A percentile compares a stretch with the other conserved stretches of the same genome.
Conservation (phyloP, 1,140 invertebrate species). For the Brachionus rubens region DNA sequence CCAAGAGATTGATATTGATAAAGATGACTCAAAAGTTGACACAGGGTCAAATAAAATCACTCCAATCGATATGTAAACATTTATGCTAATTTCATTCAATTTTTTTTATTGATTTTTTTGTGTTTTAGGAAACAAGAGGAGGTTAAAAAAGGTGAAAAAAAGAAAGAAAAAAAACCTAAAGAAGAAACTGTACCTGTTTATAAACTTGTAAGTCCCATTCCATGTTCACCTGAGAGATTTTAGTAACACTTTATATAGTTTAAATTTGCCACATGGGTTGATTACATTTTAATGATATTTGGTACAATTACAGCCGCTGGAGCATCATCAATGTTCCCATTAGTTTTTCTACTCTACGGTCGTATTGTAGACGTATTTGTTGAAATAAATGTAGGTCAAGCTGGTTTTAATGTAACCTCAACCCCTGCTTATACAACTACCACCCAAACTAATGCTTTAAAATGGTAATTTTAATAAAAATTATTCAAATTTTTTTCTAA, state of each 20-base stretch:
- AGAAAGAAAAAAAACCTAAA: not conserved
- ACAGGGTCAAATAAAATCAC: too few species aligned
- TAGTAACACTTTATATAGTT: not conserved
- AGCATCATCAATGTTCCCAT: not conserved
- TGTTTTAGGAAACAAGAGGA: not conserved
- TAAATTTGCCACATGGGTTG: constrained; percentile 33
- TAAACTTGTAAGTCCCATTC: not conserved
- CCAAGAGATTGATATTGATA: too few species aligned
- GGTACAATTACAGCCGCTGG: not conserved
- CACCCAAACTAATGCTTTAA: too few species aligned
- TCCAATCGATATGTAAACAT: too few species aligned
- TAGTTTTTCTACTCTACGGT: constrained; percentile 27
- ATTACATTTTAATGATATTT: constrained; percentile 4
- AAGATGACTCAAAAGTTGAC: too few species aligned
- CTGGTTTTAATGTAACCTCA: not conserved
- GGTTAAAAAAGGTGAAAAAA: not conserved
- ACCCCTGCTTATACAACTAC: not conserved
- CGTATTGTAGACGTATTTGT: constrained; percentile 21
- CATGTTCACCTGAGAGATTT: not conserved
- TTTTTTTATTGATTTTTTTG: too few species aligned
- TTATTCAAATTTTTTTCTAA: not conserved
- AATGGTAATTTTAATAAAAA: not conserved
- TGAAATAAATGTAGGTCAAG: not conserved
- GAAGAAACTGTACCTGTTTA: not conserved
- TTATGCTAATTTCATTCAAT: too few species aligned